Evolutionary conservation across 2,888 invertebrate genomes (phyloP).

Genomic region (Tenthredo livida): DNA sequence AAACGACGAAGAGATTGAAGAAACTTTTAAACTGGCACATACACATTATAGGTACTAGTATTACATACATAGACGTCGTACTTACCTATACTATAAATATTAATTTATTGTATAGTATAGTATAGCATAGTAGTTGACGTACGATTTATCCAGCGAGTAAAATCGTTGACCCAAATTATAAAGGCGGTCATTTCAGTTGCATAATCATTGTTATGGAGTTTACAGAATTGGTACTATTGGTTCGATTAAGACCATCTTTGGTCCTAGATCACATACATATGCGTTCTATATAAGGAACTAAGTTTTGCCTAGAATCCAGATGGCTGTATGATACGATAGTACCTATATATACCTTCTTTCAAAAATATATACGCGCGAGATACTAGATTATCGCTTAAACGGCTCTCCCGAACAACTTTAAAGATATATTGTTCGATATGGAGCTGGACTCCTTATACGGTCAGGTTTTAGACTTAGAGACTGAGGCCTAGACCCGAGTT

Average conservation of each 20-base stretch:
- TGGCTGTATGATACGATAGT: not conserved
- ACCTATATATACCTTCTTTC: not conserved
- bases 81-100: not conserved
- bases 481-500: not conserved
- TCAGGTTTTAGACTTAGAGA: not conserved
- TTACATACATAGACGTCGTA: not conserved
- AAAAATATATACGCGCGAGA: not conserved
- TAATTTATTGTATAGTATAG: conserved; percentile 18
- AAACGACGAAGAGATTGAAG: conserved; percentile 9
- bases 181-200: conserved; percentile 9
- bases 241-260: not conserved
- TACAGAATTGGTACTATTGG: not conserved
- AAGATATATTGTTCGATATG: not conserved
- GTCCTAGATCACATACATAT: not conserved
- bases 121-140: not conserved
- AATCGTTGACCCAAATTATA: conserved; percentile 43
- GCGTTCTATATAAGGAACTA: not conserved
- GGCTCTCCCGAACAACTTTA: not conserved
- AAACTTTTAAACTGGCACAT: not conserved
- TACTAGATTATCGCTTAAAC: not conserved
- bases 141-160: conserved; percentile 19
- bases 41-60: too few relatives aligned
- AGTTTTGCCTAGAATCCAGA: not conserved
- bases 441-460: not conserved
- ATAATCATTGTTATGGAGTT: conserved; percentile 17